Evolutionary conservation across 2,888 invertebrate species (phyloP).

Genomic region (Epistrophe grossulariae): DNA sequence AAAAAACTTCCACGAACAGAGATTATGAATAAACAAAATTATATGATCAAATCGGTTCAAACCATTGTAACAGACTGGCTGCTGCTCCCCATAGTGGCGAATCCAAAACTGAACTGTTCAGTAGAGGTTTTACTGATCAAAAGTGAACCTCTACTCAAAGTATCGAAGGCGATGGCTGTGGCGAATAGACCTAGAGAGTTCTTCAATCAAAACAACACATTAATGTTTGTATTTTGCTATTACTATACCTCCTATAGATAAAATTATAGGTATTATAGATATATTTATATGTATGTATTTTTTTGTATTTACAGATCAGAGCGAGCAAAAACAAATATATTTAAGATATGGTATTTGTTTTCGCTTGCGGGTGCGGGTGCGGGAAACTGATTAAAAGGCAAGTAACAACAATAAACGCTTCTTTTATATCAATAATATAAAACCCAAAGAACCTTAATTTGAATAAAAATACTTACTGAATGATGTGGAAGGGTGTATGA

Average conservation of each 20-base stretch:
- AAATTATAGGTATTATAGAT: slow-evolving; percentile 20
- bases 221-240: slow-evolving; percentile 50
- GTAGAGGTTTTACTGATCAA: slow-evolving; percentile 54
- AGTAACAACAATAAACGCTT: slow-evolving; percentile 16
- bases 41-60: slow-evolving; percentile 51
- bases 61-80: slow-evolving; percentile 57
- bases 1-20: slow-evolving; percentile 39
- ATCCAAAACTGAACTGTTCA: slow-evolving; percentile 64
- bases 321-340: slow-evolving; percentile 17
- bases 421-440: background rate
- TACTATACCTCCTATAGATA: slow-evolving; percentile 18
- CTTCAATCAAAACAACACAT: slow-evolving; percentile 62
- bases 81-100: slow-evolving; percentile 58
- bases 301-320: slow-evolving; percentile 24
- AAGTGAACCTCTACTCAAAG: slow-evolving; percentile 54
- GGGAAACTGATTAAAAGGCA: slow-evolving; percentile 17
- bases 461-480: background rate
- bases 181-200: slow-evolving; percentile 42
- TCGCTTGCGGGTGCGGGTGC: background rate
- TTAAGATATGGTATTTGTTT: slow-evolving; percentile 12
- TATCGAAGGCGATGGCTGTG: slow-evolving; percentile 1
- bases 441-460: background rate
- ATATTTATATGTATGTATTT: background rate
- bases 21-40: slow-evolving; percentile 18
- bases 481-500: background rate